These are phyloP conservation scores for Arrhamphus sclerolepis DNA, from an alignment of 2,797 vertebrate genomes.

Conservation along the genomic window DNA sequence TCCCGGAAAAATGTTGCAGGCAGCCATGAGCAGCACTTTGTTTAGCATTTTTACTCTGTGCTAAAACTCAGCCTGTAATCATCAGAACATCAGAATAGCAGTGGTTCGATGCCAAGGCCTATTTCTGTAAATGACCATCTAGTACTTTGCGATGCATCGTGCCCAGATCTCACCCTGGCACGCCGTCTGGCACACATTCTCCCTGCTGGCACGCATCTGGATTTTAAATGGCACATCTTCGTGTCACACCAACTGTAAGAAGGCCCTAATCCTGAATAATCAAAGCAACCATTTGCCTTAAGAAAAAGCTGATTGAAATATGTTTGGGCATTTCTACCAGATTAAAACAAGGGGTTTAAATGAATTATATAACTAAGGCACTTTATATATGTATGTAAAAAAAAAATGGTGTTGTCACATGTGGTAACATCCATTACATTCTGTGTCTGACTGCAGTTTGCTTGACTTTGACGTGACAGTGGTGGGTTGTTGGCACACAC, in stretches of 20 bases:
- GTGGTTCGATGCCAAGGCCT: slow-evolving; percentile 53
- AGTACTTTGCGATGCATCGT: slow-evolving; percentile 56
- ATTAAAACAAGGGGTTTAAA: no score
- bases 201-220: slow-evolving; percentile 52
- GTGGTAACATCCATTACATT: slow-evolving; percentile 5
- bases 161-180: slow-evolving; percentile 61
- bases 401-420: neutral
- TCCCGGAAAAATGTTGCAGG: slow-evolving; percentile 23
- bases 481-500: slow-evolving; percentile 46
- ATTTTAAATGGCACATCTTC: slow-evolving; percentile 67
- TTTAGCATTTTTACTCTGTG: slow-evolving; percentile 37
- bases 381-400: slow-evolving; percentile 1
- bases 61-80: slow-evolving; percentile 46
- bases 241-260: slow-evolving; percentile 54
- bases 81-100: slow-evolving; percentile 56
- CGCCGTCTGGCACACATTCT: slow-evolving; percentile 40
- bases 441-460: slow-evolving; percentile 36
- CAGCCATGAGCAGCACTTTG: slow-evolving; percentile 13
- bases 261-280: slow-evolving; percentile 57
- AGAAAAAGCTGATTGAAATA: slow-evolving; percentile 30
- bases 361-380: slow-evolving; percentile 15
- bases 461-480: slow-evolving; percentile 36
- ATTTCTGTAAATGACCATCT: slow-evolving; percentile 72
- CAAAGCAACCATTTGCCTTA: slow-evolving; percentile 46
- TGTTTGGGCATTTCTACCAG: slow-evolving; percentile 32